Base-by-base conservation (phyloP, 2,888 invertebrate species). In the Pogonocherus hispidulus region DNA sequence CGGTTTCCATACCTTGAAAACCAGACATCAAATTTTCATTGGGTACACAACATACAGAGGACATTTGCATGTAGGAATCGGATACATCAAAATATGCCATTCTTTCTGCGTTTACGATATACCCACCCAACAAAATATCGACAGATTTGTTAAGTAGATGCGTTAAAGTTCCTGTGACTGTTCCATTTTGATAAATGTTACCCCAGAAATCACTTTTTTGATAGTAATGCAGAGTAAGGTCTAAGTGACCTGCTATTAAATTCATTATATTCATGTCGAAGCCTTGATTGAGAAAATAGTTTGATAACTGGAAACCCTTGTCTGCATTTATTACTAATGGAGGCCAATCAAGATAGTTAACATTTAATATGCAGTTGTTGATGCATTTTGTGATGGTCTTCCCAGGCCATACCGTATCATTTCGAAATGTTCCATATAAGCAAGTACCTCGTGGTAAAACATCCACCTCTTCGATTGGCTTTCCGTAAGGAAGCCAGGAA, bases 401-500 rank as follows among this genome's bases (percentile, higher is more conserved):
- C 9, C n/a, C 47, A 22, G 65, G 64, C 71, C 71, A 71, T 16
- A 64, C 35, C 9, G 32, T 23, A 4, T 63, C 19, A 1, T n/a
- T 11, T 54, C 59, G 37, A 4, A 62, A 20, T 32, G 23, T 18
- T 23, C 69, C 71, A 37, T 49, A 67, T 4, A 52, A 62, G 16
- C 71, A 71, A 19, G 20, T n/a, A 32, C 65, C 67, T 18, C 55
- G 16, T 14, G 47, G 8, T 2, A 32, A 27, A 20, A 19, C 14
- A 2, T 55, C 11, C 6, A 23, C 19, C 3, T 59, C 41, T 18
- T 32, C 55, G 8, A 18, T 27, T 16, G 27, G 32, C 4, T 41
- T 16, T 18, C 57, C 22, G 23, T 57, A 64, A 0, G 67, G 67
- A 51, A 62, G 47, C 64, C 64, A 71, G 27, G 60, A 46, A 52